Base-by-base conservation (phyloP, 1,140 invertebrate genomes). In the Saccostrea echinata region DNA sequence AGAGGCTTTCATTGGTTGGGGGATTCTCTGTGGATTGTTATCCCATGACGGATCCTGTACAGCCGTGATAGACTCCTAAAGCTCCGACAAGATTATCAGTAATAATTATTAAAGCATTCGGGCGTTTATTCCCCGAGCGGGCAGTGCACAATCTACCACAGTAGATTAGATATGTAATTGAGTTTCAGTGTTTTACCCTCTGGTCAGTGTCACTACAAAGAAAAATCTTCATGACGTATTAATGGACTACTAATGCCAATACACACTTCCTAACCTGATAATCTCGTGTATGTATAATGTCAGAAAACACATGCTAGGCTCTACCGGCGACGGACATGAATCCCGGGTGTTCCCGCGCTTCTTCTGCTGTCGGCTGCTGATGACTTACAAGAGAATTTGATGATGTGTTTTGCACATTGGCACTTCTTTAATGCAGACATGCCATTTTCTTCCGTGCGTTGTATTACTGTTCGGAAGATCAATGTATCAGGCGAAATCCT, bases 211-310 rank as follows among this genome's bases (percentile, higher is more conserved):
- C 13, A 16, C 68, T 76, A 76, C 68, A 35, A 35, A 76, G 68
- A 18, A 76, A 76, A 76, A 30, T 27, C 68, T 16, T 30, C 68
- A 16, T 76, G 68, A 76, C 68, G 68, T 76, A 76, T 76, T 76
- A 76, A 76, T 76, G 68, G 68, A 76, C 68, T 76, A 76, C 33
- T 76, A 76, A 76, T 76, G 68, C 68, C 68, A 76, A 76, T 76
- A 76, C 68, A 76, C 68, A 76, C 68, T 76, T 76, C 27, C 30
- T 12, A 30, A 16, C 27, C 33, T 27, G 1, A 76, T 76, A 33
- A 76, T 76, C 27, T 30, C 68, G 16, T 18, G 68, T 76, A 27
- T 76, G 68, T 30, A 76, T 8, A 24, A 76, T 76, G 68, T 76
- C 68, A 33, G 27, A 76, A 12, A 30, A 76, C 6, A 24, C 24